Percentiles rank a stretch among this genome's conserved stretches.
These are phyloP conservation scores for Pararge aegeria DNA, from an alignment of 1,140 invertebrate genomes.

Conservation along the genomic window DNA sequence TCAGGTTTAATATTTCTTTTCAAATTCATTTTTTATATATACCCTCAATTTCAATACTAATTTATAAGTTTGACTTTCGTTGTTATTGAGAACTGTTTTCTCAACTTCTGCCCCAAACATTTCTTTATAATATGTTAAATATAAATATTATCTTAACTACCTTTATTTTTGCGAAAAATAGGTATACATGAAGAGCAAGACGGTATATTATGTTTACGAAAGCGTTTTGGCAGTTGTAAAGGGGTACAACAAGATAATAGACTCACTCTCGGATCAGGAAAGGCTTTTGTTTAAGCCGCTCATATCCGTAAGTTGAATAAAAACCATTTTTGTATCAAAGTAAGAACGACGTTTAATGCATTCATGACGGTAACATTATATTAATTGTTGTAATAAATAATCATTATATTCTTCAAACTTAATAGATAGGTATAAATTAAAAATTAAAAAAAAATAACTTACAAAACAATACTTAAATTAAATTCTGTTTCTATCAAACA, in stretches of 20 bases:
- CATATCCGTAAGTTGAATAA: slow-evolving; percentile 61
- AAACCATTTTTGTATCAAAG: too few species aligned
- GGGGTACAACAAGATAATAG: slow-evolving; percentile 90
- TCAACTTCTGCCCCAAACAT: too few species aligned
- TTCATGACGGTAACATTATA: too few species aligned
- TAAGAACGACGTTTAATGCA: too few species aligned
- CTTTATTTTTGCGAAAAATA: slow-evolving; percentile 42
- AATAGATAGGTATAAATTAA: too few species aligned
- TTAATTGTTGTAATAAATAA: too few species aligned
- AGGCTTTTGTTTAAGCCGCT: slow-evolving; percentile 81
- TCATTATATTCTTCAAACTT: too few species aligned
- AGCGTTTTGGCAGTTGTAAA: slow-evolving; percentile 87
- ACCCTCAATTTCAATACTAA: not conserved
- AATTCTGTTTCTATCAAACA: too few species aligned
- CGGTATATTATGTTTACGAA: slow-evolving; percentile 85
- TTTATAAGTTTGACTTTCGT: not conserved
- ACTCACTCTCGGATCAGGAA: slow-evolving; percentile 80
- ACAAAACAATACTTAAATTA: too few species aligned
- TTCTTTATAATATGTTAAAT: not conserved
- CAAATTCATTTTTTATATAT: not conserved
- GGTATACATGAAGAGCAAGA: slow-evolving; percentile 83
- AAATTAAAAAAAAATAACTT: too few species aligned
- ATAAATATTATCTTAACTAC: not conserved
- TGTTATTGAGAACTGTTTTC: too few species aligned
- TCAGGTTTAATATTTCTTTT: slow-evolving; percentile 40